A percentile compares a stretch with the other conserved stretches of the same genome.
Evolutionary conservation across 2,113 vertebrate species (phyloP).

Genomic region (Peromyscus californicus): DNA sequence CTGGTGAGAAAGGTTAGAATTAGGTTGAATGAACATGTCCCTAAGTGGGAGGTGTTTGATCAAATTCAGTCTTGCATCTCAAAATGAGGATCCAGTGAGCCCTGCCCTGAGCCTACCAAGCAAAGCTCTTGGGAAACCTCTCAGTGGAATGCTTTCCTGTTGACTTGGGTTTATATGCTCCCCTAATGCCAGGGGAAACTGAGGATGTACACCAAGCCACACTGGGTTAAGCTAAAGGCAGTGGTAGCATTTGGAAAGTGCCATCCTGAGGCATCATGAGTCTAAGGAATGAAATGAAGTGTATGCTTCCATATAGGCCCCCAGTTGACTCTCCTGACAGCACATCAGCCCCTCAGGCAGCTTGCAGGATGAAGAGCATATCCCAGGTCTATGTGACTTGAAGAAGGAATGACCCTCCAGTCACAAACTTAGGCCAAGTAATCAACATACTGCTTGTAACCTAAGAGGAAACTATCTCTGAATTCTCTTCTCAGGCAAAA

Average conservation of each 20-base stretch:
- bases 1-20: slow-evolving; percentile 20
- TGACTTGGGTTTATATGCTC: background rate
- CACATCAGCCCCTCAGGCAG: background rate
- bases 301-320: background rate
- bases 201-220: background rate
- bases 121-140: background rate
- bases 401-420: slow-evolving; percentile 5
- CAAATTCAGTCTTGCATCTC: background rate
- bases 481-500: background rate
- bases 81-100: background rate
- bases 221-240: background rate
- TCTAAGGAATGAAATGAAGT: background rate
- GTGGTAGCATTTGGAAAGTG: background rate
- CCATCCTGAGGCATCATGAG: background rate
- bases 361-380: background rate
- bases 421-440: background rate
- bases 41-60: background rate
- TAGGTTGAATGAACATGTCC: background rate
- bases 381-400: background rate
- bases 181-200: background rate
- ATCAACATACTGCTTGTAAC: background rate
- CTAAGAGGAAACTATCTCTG: background rate
- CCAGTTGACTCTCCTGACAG: background rate
- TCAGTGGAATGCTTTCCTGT: background rate
- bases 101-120: background rate